A percentile compares a stretch with the other conserved stretches of the same genome.
phyloP scores from a whole-genome alignment of 1,140 invertebrate species.

The Pissodes strobi region DNA sequence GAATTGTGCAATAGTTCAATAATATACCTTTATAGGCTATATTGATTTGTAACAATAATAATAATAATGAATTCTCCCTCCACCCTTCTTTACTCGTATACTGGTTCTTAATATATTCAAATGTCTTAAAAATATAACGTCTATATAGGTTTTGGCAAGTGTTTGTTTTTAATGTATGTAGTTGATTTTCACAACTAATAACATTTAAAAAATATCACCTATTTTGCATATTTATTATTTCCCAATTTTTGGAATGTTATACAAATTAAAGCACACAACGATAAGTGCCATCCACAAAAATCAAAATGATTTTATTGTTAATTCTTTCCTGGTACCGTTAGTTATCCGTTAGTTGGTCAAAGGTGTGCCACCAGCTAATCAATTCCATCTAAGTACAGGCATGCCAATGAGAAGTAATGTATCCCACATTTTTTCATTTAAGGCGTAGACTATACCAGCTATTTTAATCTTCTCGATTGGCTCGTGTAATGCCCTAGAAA shows the following conservation, averaged over 20 bases:
- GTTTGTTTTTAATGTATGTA: background rate
- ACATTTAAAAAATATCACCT: background rate
- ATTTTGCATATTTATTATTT: background rate
- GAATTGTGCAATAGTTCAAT: too few species aligned
- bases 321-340: constrained; percentile 28
- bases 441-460: background rate
- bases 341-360: constrained; percentile 32
- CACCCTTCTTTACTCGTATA: too few species aligned
- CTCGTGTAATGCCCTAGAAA: background rate
- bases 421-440: constrained; percentile 14
- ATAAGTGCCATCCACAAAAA: background rate
- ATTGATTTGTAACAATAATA: too few species aligned
- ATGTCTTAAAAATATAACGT: too few species aligned
- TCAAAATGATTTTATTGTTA: constrained; percentile 5
- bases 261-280: background rate
- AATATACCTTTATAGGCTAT: too few species aligned
- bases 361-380: constrained; percentile 30
- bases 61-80: too few species aligned
- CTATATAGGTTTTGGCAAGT: background rate
- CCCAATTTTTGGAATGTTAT: too few species aligned
- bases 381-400: constrained; percentile 14
- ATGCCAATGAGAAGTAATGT: constrained; percentile 7
- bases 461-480: background rate
- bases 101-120: too few species aligned
- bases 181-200: background rate